Base-by-base conservation (phyloP, 1,140 invertebrate genomes). In the Mercenaria mercenaria region DNA sequence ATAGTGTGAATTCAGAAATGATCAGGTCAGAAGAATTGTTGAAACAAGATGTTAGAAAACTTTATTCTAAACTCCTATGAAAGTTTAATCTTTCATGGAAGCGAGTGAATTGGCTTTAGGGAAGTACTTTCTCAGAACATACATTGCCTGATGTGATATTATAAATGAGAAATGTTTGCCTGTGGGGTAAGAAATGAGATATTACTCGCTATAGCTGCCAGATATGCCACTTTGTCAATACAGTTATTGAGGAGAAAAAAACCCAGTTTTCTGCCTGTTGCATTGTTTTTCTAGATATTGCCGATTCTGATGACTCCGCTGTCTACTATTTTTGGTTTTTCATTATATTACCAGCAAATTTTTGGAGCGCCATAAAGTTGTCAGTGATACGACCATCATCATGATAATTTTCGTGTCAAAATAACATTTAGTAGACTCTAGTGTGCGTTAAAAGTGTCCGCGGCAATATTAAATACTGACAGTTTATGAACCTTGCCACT, bases 321-420 rank as follows among this genome's bases (percentile, higher is more conserved):
- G 52, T 56, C 15, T 56, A n/a, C 52, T 11, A 56, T 56, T 56
- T 13, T 56, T 23, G 8, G 52, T 11, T 20, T 29, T 56, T 29
- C 26, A 64, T 64, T 64, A 29, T 64, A 64, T n/a, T 72, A 41
- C 67, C 67, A 72, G 29, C 34, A 20, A 72, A 39, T 72, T 11
- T 39, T 72, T n/a, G 13, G 20, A 72, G 10, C 67, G 67, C 67
- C 13, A 39, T 72, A 72, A 72, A 72, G 34, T 72, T 72, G 67
- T 72, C 67, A 72, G 37, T 72, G 67, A 72, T 72, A 72, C 34
- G 10, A 39, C 67, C 67, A 72, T 39, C 39, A 72, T 29, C 34
- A 39, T 39, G 37, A 72, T 72, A 41, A 72, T 72, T 72, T 72
- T 72, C 67, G 67, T 72, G 67, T 72, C 67, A 72, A 72, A 72